These are phyloP conservation scores for Phoxinus phoxinus DNA, from an alignment of 2,113 vertebrate species.

Conservation along the genomic window DNA sequence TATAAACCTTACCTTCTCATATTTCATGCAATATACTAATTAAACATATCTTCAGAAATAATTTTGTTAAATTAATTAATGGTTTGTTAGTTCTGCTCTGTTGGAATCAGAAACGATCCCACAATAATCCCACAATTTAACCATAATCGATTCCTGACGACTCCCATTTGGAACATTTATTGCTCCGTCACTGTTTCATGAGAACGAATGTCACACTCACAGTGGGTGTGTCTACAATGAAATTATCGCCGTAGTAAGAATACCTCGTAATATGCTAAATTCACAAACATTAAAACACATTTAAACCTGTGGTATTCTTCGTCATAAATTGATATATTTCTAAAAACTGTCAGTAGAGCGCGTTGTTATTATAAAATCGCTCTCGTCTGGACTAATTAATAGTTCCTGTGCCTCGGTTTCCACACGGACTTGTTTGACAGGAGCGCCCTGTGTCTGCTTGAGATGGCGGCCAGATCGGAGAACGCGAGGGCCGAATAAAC, in stretches of 20 bases:
- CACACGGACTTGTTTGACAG: slow-evolving; percentile 62
- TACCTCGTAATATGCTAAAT: not conserved
- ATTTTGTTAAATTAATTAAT: not conserved
- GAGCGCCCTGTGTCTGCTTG: slow-evolving; percentile 69
- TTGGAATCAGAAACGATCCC: too few relatives aligned
- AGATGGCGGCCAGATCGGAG: slow-evolving; percentile 77
- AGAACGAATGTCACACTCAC: not conserved
- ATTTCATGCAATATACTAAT: not conserved
- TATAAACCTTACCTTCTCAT: not conserved
- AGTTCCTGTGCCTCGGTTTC: slow-evolving; percentile 62
- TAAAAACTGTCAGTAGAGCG: not conserved
- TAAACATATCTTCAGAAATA: not conserved
- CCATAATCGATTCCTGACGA: not conserved
- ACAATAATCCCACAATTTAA: too few relatives aligned
- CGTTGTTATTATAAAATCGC: not conserved
- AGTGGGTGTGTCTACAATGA: slow-evolving; percentile 37
- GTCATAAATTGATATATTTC: too few relatives aligned
- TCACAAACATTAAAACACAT: not conserved
- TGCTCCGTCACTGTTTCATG: slow-evolving; percentile 6
- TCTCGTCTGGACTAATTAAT: not conserved
- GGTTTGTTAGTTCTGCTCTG: not conserved
- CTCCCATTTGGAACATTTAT: not conserved
- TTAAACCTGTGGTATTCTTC: too few relatives aligned
- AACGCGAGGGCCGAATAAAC: slow-evolving; percentile 67
- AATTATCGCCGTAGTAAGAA: not conserved